Evolutionary conservation across 2,113 vertebrate genomes (phyloP).

Genomic region (Glareola pratincola): DNA sequence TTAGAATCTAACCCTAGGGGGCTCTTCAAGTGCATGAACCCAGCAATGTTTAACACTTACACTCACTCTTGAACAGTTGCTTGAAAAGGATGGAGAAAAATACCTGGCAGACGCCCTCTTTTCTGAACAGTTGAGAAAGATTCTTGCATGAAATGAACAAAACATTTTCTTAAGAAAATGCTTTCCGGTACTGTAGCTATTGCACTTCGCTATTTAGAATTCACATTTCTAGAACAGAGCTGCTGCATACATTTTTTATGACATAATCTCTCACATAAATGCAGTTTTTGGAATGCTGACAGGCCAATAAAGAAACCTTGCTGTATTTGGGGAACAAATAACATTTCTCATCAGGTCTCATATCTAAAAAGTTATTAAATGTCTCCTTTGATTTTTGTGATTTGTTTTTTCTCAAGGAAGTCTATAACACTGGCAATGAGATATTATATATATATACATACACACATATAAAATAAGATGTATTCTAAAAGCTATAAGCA

Average conservation of each 20-base stretch:
- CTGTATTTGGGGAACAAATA: conserved; percentile 59
- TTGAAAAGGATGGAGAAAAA: conserved; percentile 39
- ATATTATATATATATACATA: background rate
- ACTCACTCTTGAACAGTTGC: conserved; percentile 26
- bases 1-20: conserved; percentile 51
- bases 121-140: background rate
- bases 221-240: conserved; percentile 35
- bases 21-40: conserved; percentile 49
- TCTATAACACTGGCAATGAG: background rate
- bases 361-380: conserved; percentile 63
- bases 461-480: background rate
- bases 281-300: conserved; percentile 56
- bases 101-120: background rate
- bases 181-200: background rate
- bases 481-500: conserved; percentile 9
- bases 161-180: background rate
- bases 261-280: conserved; percentile 71
- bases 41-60: conserved; percentile 35
- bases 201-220: conserved; percentile 28
- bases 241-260: conserved; percentile 70
- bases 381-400: conserved; percentile 28
- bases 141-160: conserved; percentile 5
- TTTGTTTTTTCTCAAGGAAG: background rate
- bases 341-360: conserved; percentile 46
- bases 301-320: conserved; percentile 61